Evolutionary conservation across 1,140 invertebrate species (phyloP), one percentile per base, ranked within the genome.

Genomic region (Drosophila nigrodunni): DNA sequence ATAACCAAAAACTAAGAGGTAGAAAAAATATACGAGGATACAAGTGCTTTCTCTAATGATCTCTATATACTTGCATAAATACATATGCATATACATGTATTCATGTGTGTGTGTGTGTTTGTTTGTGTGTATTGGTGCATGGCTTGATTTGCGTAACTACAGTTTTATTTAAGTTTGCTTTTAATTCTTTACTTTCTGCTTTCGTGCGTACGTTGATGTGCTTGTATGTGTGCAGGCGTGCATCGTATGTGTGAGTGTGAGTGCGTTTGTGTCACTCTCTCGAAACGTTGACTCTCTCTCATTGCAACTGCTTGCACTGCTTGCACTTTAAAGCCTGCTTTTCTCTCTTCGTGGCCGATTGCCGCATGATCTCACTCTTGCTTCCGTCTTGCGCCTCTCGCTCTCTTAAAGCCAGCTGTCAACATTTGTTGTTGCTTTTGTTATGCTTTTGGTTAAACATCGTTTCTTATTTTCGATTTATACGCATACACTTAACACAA

Each of bases 401-500:
- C 18, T 65, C 21, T 44, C 52, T 39, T 49, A 3, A 50, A 70
- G 67, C 57, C 46, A 44, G 49, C 37, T 47, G 15, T 35, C 18
- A 30, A 71, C 25, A 39, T 43, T 41, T 66, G 11, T 47, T 35
- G 35, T 39, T 72, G 35, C 34, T 52, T 46, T 75, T 64, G 69
- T 37, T 52, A 35, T 46, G 37, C 8, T 34, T 44, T 47, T 41
- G 39, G 44, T 58, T 13, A 44, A 10, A 0, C 13, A 41, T 15
- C 52, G 11, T 52, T 50, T 58, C 30, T 72, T 46, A 25, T 30
- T 60, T 43, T n/a, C 13, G 7, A 18, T 57, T 58, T 60, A 54
- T 13, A 37, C 57, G 44, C 50, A 35, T 59, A 44, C 49, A 58
- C 30, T 44, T 66, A 37, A 18, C 57, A 55, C 25, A 18, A 46